These are phyloP conservation scores for Rhabdophis nuchalis DNA, from an alignment of 2,797 vertebrate genomes.

Conservation along the genomic window DNA sequence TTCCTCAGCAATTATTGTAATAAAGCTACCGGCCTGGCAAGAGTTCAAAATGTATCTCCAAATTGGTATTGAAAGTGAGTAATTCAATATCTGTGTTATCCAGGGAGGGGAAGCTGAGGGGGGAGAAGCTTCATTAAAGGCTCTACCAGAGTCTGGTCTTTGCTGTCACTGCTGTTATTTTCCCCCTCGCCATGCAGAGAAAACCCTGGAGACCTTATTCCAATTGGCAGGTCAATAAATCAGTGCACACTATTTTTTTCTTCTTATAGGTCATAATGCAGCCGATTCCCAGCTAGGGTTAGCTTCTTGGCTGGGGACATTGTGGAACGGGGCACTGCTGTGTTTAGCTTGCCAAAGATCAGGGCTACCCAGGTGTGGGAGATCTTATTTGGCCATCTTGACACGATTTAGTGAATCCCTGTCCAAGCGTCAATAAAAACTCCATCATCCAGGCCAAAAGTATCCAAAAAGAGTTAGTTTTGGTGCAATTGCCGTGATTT, in stretches of 20 bases:
- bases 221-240: slow-evolving; percentile 52
- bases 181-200: slow-evolving; percentile 28
- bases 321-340: not conserved
- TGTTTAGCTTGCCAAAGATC: not conserved
- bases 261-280: slow-evolving; percentile 1
- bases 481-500: not conserved
- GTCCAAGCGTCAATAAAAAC: not conserved
- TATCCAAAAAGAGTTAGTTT: not conserved
- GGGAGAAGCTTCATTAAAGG: not conserved
- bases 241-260: slow-evolving; percentile 29
- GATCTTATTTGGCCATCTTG: not conserved
- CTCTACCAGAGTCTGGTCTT: slow-evolving; percentile 18
- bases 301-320: slow-evolving; percentile 2
- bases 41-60: slow-evolving; percentile 49
- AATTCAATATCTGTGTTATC: slow-evolving; percentile 50
- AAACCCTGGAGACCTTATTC: slow-evolving; percentile 25
- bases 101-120: not conserved
- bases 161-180: slow-evolving; percentile 35
- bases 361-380: accelerated
- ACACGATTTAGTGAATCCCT: not conserved
- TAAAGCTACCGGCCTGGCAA: slow-evolving; percentile 56
- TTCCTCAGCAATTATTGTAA: slow-evolving; percentile 37
- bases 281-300: slow-evolving; percentile 41
- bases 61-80: slow-evolving; percentile 39
- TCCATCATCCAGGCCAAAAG: not conserved